phyloP scores from a whole-genome alignment of 2,888 invertebrate genomes.

The Pollenia griseotomentosa region DNA sequence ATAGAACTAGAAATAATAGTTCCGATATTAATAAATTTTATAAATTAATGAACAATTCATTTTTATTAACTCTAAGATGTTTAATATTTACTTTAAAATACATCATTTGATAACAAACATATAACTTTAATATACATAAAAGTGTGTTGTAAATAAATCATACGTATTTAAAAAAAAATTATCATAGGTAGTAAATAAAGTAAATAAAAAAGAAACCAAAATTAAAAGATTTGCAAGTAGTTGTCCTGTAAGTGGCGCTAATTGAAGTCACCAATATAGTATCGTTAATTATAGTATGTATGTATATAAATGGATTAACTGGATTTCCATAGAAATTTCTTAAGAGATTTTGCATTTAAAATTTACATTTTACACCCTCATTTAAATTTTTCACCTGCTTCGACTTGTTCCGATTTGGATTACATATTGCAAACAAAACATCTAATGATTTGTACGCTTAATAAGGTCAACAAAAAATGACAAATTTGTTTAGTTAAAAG shows the following conservation, averaged over 20 bases:
- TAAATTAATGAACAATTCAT: no score
- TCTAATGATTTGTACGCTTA: constrained; percentile 47
- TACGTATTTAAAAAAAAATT: constrained; percentile 20
- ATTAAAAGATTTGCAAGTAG: not conserved
- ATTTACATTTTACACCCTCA: not conserved
- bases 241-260: constrained; percentile 21
- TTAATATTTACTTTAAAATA: constrained; percentile 52
- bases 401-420: not conserved
- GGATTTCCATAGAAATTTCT: not conserved
- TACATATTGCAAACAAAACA: constrained; percentile 36
- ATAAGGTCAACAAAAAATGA: constrained; percentile 17
- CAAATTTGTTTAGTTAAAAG: constrained; percentile 74
- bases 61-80: not conserved
- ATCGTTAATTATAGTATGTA: not conserved
- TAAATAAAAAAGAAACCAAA: constrained; percentile 27
- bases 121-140: constrained; percentile 54
- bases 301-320: constrained; percentile 1
- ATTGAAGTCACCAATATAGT: not conserved
- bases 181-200: not conserved
- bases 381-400: not conserved
- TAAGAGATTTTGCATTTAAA: constrained; percentile 9
- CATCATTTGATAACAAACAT: constrained; percentile 63
- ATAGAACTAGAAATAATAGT: no score
- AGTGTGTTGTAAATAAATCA: constrained; percentile 28
- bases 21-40: no score